A percentile compares a stretch with the other conserved stretches of the same genome.
Evolutionary conservation across 1,140 invertebrate species (phyloP).

Genomic region (Antheraea mylitta): DNA sequence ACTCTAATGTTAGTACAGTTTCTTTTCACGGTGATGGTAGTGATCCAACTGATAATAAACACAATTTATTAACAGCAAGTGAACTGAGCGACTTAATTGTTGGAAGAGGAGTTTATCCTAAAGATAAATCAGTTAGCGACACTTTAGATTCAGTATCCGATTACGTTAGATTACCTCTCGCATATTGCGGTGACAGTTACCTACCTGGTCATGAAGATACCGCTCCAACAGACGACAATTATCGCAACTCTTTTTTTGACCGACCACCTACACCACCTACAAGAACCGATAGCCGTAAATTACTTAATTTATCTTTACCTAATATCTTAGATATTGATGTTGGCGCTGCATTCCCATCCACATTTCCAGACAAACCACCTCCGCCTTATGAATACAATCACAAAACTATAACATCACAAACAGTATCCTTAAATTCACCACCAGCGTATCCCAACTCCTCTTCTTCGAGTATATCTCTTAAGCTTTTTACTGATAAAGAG

Average conservation of each 20-base stretch:
- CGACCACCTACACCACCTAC: constrained; percentile 82
- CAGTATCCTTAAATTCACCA: constrained; percentile 46
- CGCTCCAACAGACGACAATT: constrained; percentile 73
- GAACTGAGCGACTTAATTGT: constrained; percentile 91
- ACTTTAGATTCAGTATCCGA: constrained; percentile 93
- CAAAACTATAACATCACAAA: constrained; percentile 49
- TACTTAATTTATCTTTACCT: constrained; percentile 68
- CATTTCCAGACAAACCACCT: constrained; percentile 61
- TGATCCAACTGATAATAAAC: constrained; percentile 88
- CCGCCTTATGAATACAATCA: constrained; percentile 73
- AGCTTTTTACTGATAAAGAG: constrained; percentile 70
- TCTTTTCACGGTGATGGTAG: constrained; percentile 92
- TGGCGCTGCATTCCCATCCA: constrained; percentile 27
- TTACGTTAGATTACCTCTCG: constrained; percentile 90
- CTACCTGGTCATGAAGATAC: constrained; percentile 77
- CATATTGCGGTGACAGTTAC: constrained; percentile 80
- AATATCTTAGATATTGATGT: constrained; percentile 65
- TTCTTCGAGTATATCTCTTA: constrained; percentile 26
- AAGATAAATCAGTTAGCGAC: constrained; percentile 87
- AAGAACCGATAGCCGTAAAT: constrained; percentile 81
- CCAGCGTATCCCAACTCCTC: constrained; percentile 58
- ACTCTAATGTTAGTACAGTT: constrained; percentile 86
- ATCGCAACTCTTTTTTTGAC: constrained; percentile 72
- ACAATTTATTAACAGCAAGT: constrained; percentile 86
- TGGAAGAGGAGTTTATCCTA: constrained; percentile 86